phyloP scores from a whole-genome alignment of 2,113 vertebrate genomes.

The Hemiscyllium ocellatum region DNA sequence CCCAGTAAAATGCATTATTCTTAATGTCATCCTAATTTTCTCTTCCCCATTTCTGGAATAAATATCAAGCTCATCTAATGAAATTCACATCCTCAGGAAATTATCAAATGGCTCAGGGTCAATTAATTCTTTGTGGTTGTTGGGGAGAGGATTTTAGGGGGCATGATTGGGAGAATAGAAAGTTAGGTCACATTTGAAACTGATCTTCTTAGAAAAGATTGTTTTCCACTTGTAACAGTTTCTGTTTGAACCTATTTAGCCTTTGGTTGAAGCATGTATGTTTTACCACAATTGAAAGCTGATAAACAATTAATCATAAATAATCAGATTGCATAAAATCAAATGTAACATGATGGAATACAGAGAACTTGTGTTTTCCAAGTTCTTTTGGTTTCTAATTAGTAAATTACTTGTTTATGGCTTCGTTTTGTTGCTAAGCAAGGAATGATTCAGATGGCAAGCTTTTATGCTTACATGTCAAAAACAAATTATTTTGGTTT shows the following conservation, averaged over 20 bases:
- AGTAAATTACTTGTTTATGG: slow-evolving; percentile 19
- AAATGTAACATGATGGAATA: background rate
- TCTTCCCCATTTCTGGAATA: background rate
- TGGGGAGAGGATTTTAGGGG: background rate
- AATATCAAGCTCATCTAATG: background rate
- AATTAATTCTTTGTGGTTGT: background rate
- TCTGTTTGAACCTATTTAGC: background rate
- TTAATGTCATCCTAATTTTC: background rate
- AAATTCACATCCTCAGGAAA: background rate
- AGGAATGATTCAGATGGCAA: background rate
- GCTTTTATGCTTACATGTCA: background rate
- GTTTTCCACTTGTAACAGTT: background rate
- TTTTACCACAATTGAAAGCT: background rate
- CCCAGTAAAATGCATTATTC: background rate
- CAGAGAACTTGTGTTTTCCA: background rate
- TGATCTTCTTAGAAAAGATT: background rate
- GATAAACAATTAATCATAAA: slow-evolving; percentile 21
- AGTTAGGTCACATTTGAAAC: background rate
- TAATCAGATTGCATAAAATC: background rate
- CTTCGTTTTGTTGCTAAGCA: slow-evolving; percentile 19
- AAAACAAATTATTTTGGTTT: slow-evolving; percentile 31
- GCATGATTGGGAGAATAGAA: background rate
- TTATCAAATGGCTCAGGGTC: background rate
- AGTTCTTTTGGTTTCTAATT: slow-evolving; percentile 16
- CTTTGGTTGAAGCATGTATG: background rate